A percentile compares a stretch with the other conserved stretches of the same genome.
Evolutionary conservation across 2,113 vertebrate genomes (phyloP).

Genomic region (Trogon melanurus): DNA sequence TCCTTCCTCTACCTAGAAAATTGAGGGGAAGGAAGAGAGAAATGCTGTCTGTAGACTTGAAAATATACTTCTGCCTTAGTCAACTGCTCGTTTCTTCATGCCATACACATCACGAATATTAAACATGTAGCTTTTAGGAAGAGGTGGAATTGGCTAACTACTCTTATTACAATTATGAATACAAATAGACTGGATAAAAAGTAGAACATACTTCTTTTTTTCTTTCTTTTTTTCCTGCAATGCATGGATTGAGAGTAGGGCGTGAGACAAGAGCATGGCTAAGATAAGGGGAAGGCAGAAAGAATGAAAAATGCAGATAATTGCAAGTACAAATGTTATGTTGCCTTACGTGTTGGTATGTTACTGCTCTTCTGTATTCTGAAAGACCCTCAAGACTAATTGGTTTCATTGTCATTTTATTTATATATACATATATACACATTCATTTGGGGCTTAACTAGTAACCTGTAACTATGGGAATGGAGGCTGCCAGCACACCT

Average conservation of each 20-base stretch:
- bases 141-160: neutral
- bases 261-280: neutral
- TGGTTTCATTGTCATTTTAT: constrained; percentile 74
- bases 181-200: neutral
- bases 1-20: neutral
- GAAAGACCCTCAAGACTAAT: constrained; percentile 64
- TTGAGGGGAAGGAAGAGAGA: neutral
- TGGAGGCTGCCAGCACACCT: constrained; percentile 96
- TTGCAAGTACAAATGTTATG: neutral
- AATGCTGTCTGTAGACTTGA: neutral
- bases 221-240: neutral
- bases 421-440: constrained; percentile 64
- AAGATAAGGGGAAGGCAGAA: neutral
- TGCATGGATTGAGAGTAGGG: neutral
- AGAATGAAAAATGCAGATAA: neutral
- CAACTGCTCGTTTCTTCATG: neutral
- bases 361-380: constrained; percentile 33
- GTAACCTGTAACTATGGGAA: constrained; percentile 99
- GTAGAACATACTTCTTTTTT: neutral
- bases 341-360: constrained; percentile 12
- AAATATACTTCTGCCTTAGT: neutral
- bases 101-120: neutral
- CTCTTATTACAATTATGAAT: neutral
- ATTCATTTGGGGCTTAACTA: constrained; percentile 77
- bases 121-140: neutral